Conservation (phyloP, 2,797 vertebrate species). For the Myripristis murdjan region DNA sequence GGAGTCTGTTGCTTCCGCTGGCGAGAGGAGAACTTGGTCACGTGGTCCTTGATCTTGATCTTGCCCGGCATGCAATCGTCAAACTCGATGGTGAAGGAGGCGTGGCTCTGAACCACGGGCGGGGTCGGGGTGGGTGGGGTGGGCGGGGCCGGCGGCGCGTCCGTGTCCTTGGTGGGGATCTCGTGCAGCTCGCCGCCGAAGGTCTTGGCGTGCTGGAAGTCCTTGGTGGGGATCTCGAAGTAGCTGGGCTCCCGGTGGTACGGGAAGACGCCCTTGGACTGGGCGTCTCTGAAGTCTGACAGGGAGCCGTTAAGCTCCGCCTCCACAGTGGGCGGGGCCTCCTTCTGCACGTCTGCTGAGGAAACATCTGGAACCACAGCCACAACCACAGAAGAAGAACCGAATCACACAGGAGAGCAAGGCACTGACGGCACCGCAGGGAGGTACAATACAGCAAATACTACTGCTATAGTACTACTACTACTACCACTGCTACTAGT, state of each 20-base stretch:
- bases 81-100: constrained; percentile 98
- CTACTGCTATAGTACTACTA: neutral
- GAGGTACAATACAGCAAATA: neutral
- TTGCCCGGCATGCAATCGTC: constrained; percentile 94
- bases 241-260: constrained; percentile 95
- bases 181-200: constrained; percentile 86
- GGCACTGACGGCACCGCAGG: neutral
- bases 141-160: constrained; percentile 32
- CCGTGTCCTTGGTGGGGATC: constrained; percentile 91
- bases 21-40: constrained; percentile 96
- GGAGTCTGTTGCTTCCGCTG: constrained; percentile 81
- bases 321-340: constrained; percentile 75
- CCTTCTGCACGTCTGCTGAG: constrained; percentile 88
- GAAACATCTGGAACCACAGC: too few species aligned
- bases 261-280: constrained; percentile 82
- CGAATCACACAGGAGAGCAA: neutral
- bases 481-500: neutral
- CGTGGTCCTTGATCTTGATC: constrained; percentile 97
- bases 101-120: constrained; percentile 94
- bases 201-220: constrained; percentile 86
- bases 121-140: constrained; percentile 74
- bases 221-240: constrained; percentile 98
- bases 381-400: constrained; percentile 2
- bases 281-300: constrained; percentile 76
- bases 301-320: constrained; percentile 82